Evolutionary conservation across 1,140 invertebrate genomes (phyloP).

Genomic region (Forficula auricularia): DNA sequence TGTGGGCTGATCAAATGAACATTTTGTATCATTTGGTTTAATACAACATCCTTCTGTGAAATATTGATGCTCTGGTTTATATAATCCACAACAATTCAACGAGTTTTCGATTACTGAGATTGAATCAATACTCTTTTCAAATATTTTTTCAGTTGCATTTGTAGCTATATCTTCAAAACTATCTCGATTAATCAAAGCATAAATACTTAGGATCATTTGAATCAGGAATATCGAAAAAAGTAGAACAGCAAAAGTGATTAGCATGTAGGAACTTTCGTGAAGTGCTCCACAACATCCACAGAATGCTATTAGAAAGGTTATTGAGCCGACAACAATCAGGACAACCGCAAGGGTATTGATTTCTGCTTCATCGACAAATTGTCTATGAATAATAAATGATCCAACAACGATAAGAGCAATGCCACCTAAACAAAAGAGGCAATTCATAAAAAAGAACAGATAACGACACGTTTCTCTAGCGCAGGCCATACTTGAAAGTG

Average conservation of each 20-base stretch:
- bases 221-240: conserved; percentile 51
- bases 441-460: no score
- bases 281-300: conserved; percentile 60
- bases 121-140: no score
- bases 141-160: no score
- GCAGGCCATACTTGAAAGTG: no score
- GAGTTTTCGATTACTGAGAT: no score
- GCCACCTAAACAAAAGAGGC: no score
- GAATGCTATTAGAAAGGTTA: conserved; percentile 50
- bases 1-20: no score
- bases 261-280: conserved; percentile 43
- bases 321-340: conserved; percentile 43
- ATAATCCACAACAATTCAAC: no score
- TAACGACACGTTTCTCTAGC: no score
- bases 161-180: conserved; percentile 26
- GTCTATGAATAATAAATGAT: conserved; percentile 33
- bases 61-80: no score
- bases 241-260: conserved; percentile 52
- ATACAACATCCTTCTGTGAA: no score
- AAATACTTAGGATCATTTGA: conserved; percentile 56
- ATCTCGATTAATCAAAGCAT: conserved; percentile 45
- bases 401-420: conserved; percentile 39
- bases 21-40: no score
- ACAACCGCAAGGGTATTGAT: conserved; percentile 40
- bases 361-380: conserved; percentile 36